Base-by-base conservation (phyloP, 2,888 invertebrate genomes). In the Actias luna region DNA sequence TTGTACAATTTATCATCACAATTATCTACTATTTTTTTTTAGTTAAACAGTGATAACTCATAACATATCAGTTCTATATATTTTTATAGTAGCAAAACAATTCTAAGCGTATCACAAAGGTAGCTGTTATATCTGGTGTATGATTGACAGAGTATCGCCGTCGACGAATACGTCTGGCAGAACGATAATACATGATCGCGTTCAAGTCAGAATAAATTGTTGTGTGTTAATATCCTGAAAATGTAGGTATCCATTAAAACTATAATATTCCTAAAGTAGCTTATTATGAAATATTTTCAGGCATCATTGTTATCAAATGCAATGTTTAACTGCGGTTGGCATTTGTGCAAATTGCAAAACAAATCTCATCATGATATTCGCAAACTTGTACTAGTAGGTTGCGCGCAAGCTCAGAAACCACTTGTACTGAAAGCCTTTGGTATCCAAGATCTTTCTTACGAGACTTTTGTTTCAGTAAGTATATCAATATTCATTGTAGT, bases 351-450 rank as follows among this genome's bases (percentile, higher is more conserved):
- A 5, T 59, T 79, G 46, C 77, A 84, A 27, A 76, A 71, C 27
- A 65, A 71, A n/a, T 65, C 79, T 5, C 77, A 80, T 57, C 75
- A 70, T 3, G 86, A 89, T 62, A 80, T 89, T 36, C 75, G 88
- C 14, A 73, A 75, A 4, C 71, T 88, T 7, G 80, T 90, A n/a
- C 74, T 89, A 5, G 85, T 93, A 29, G 87, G 89, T 25, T 87
- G 88, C 73, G 77, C 84, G n/a, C 87, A 90, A 68, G 87, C 93
- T 31, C 90, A 93, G 67, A 88, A 88, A 57, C 89, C 93, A 1
- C 78, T 92, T 1, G 77, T 90, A 35, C 78, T 93, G 4, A 93
- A 92, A 66, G 93, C 93, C 1, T 93, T 92, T 61, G 90, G 89
- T 1, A 84, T 91, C 58, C 87, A 89, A 64, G 89, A 90, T 64